Evolutionary conservation across 2,113 vertebrate genomes (phyloP).

Genomic region (Calidris pugnax): DNA sequence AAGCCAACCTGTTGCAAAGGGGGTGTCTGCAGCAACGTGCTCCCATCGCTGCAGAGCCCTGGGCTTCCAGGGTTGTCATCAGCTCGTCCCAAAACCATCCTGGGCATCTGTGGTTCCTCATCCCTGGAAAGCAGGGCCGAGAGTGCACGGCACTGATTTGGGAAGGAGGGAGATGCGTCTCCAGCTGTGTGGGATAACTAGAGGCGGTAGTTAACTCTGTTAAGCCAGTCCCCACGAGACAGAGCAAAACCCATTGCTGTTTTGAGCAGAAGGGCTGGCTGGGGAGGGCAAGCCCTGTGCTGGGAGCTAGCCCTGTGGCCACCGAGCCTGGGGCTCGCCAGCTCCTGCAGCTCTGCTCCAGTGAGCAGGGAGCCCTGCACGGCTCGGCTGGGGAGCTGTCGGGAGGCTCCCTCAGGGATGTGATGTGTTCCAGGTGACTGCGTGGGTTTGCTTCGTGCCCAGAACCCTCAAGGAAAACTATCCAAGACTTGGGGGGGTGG

Average conservation of each 20-base stretch:
- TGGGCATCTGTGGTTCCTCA: not conserved
- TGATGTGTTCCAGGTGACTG: not conserved
- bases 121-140: not conserved
- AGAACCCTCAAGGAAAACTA: not conserved
- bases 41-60: not conserved
- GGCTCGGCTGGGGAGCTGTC: not conserved
- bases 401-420: not conserved
- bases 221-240: fast-evolving
- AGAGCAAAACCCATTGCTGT: not conserved
- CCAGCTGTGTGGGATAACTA: not conserved
- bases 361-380: not conserved
- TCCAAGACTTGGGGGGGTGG: too few species aligned
- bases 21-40: fast-evolving
- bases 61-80: not conserved
- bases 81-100: not conserved
- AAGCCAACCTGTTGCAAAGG: not conserved
- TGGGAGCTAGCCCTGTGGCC: not conserved
- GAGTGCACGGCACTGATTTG: fast-evolving
- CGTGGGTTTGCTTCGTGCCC: not conserved
- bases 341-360: not conserved
- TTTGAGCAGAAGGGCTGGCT: not conserved
- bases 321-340: not conserved
- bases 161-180: not conserved
- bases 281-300: fast-evolving
- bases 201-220: not conserved